A percentile compares a stretch with the other conserved stretches of the same genome.
phyloP scores from a whole-genome alignment of 2,888 invertebrate genomes.

The Petrolisthes cinctipes region DNA sequence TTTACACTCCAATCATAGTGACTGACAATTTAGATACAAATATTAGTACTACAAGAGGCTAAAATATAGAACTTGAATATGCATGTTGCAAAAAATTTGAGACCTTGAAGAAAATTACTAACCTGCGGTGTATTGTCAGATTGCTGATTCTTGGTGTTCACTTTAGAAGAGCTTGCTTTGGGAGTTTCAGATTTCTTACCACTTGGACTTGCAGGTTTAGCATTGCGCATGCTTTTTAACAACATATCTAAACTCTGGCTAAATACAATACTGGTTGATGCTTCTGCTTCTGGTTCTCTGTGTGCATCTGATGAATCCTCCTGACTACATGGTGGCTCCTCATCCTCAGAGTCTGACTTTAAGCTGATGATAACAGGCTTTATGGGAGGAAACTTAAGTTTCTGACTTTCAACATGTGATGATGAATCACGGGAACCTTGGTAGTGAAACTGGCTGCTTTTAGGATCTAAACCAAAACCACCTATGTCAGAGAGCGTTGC shows the following conservation, averaged over 20 bases:
- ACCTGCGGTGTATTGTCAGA: slow-evolving; percentile 29
- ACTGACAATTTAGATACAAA: too few species aligned
- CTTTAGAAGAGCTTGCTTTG: not conserved
- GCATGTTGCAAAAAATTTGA: too few species aligned
- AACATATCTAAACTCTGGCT: slow-evolving; percentile 38
- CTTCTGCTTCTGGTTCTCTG: slow-evolving; percentile 14
- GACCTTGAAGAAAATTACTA: not conserved
- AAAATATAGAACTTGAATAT: too few species aligned
- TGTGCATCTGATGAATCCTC: not conserved
- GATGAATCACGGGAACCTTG: not conserved
- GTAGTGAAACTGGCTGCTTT: slow-evolving; percentile 48
- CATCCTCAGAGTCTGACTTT: slow-evolving; percentile 40
- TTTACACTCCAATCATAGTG: too few species aligned
- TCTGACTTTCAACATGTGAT: slow-evolving; percentile 15
- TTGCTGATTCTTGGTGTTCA: not conserved
- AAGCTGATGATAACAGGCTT: slow-evolving; percentile 54
- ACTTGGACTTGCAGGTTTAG: not conserved
- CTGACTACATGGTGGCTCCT: not conserved
- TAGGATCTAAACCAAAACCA: slow-evolving; percentile 52
- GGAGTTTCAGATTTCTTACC: not conserved
- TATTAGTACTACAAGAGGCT: too few species aligned
- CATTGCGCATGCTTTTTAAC: slow-evolving; percentile 43
- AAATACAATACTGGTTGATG: slow-evolving; percentile 22
- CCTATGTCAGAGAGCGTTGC: slow-evolving; percentile 48
- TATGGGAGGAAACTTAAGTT: slow-evolving; percentile 48